phyloP scores from a whole-genome alignment of 2,113 vertebrate genomes.

The Sisor rabdophorus region DNA sequence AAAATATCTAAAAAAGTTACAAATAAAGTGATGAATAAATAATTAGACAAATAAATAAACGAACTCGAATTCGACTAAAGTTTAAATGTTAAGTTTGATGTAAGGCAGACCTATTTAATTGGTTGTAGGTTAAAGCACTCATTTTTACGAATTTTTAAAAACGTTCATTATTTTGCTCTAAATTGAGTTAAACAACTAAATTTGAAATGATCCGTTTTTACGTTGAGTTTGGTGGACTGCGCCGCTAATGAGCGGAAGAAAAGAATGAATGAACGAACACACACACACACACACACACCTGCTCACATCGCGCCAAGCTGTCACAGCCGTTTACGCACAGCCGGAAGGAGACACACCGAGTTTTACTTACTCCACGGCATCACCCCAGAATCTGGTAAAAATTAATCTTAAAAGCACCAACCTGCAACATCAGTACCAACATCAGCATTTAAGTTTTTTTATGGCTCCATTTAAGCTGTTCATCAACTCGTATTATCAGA shows the following conservation, averaged over 20 bases:
- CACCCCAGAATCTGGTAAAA: not conserved
- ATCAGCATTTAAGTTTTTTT: too few species aligned
- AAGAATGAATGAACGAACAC: slow-evolving; percentile 55
- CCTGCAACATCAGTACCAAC: too few species aligned
- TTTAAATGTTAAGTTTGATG: not conserved
- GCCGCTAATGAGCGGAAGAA: slow-evolving; percentile 59
- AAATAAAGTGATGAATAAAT: too few species aligned
- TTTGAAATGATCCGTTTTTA: slow-evolving; percentile 38
- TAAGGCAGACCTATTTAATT: not conserved
- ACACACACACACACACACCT: slow-evolving; percentile 64
- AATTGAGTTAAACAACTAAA: too few species aligned
- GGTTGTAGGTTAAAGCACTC: not conserved
- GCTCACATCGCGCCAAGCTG: slow-evolving; percentile 68
- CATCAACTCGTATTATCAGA: not conserved
- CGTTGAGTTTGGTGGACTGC: slow-evolving; percentile 41
- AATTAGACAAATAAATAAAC: not conserved
- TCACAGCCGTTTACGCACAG: slow-evolving; percentile 68
- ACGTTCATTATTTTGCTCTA: not conserved
- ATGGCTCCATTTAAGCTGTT: too few species aligned
- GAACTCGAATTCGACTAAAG: not conserved
- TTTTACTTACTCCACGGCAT: not conserved
- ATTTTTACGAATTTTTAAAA: not conserved
- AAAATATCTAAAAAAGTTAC: slow-evolving; percentile 18
- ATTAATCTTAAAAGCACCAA: too few species aligned
- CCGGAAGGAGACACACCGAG: slow-evolving; percentile 58